Percentiles rank a stretch among this genome's conserved stretches.
Evolutionary conservation across 1,140 invertebrate species (phyloP).

Genomic region (Eumeta japonica): DNA sequence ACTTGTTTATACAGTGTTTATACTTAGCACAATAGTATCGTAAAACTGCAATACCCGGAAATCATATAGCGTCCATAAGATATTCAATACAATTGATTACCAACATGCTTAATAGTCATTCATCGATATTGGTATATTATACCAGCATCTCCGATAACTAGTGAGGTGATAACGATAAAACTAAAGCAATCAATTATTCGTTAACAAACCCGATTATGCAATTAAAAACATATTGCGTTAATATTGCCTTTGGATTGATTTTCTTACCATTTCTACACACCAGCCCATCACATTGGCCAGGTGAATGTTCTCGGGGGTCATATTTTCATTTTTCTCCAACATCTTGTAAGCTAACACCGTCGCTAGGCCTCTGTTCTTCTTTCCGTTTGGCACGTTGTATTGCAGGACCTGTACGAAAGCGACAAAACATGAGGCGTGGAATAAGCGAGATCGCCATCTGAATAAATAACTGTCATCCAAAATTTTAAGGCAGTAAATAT

Average conservation of each 20-base stretch:
- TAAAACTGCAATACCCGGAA: no score
- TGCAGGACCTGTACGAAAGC: slow-evolving; percentile 64
- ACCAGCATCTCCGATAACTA: neutral
- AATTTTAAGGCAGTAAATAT: no score
- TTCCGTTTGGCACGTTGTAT: slow-evolving; percentile 80
- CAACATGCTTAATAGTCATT: no score
- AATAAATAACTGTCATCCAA: no score
- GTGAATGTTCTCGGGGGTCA: slow-evolving; percentile 77
- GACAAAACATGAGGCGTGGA: slow-evolving; percentile 5
- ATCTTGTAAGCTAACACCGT: slow-evolving; percentile 79
- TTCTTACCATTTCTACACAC: slow-evolving; percentile 92
- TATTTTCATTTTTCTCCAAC: slow-evolving; percentile 61
- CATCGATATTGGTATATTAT: no score
- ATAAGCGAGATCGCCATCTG: neutral
- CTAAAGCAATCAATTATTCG: neutral
- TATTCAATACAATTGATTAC: no score
- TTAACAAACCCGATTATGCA: neutral
- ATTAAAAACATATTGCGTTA: no score
- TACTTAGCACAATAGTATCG: no score
- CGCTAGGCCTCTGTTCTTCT: slow-evolving; percentile 79
- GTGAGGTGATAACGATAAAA: neutral
- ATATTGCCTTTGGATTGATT: no score
- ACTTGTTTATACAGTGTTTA: no score
- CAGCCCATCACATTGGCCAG: slow-evolving; percentile 85
- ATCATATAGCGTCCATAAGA: no score